Conservation (phyloP, 2,797 vertebrate genomes). For the Momotus momota region DNA sequence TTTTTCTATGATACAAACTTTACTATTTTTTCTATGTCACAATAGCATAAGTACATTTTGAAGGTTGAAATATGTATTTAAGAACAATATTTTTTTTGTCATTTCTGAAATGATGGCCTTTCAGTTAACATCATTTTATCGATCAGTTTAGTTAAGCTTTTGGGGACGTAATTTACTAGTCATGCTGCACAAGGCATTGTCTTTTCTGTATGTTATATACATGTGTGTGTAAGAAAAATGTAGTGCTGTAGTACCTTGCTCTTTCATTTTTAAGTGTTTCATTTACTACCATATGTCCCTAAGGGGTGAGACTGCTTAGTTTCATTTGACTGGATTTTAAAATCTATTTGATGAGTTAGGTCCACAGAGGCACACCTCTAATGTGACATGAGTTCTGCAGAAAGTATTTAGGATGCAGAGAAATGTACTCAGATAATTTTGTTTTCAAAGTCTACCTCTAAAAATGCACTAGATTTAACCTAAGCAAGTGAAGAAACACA, state of each 20-base stretch:
- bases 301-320: not conserved
- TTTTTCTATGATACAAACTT: not conserved
- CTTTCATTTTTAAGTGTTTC: not conserved
- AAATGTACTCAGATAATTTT: not conserved
- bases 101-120: not conserved
- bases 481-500: not conserved
- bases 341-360: not conserved
- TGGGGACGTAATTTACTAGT: not conserved
- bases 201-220: not conserved
- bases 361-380: not conserved
- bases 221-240: not conserved
- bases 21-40: not conserved
- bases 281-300: not conserved
- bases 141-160: not conserved
- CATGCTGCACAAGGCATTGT: not conserved
- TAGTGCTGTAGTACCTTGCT: not conserved
- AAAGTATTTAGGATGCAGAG: not conserved
- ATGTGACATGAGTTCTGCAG: not conserved
- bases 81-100: not conserved
- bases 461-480: not conserved
- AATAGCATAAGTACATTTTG: not conserved
- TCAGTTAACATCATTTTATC: not conserved
- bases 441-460: not conserved
- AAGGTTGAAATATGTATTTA: not conserved
- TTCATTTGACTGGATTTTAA: slow-evolving; percentile 1